Base-by-base conservation (phyloP, 2,797 vertebrate genomes). In the Aselliscus stoliczkanus region DNA sequence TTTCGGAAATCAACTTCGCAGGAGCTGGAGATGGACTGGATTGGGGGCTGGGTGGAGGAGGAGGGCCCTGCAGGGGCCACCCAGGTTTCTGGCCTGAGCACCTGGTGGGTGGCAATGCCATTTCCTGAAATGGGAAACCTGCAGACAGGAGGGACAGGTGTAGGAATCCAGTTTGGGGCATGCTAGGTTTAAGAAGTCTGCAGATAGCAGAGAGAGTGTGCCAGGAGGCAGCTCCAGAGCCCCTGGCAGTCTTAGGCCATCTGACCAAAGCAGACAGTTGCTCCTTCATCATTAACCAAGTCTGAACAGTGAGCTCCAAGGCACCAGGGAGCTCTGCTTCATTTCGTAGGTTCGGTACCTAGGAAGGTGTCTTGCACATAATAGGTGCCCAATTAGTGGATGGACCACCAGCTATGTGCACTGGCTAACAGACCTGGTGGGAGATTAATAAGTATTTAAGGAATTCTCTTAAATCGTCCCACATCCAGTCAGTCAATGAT, bases 51-150 rank as follows among this genome's bases (percentile, higher is more conserved):
- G 47, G 25, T 4, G 8, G 15, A 29, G 2, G 56, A 70, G 54
- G n/a, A 52, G 34, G 44, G 34, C 15, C 4, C 90, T 42, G 17
- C 31, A 25, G 34, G 37, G 42, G 29, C 37, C 37, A 21, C 13
- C 10, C 34, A 10, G 56, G 67, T 72, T 80, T 92, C 90, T 52
- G 85, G 62, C 56, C 81, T 39, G 44, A 94, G 86, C 4, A 10
- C n/a, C n/a, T 39, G 39, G 25, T 39, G 17, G 14, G 50, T 44
- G 47, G 23, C 27, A 62, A 17, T 20, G 76, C 27, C 82, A 39
- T 31, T 69, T 67, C 50, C 88, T 52, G 50, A 47, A 17, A 54
- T 27, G 21, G 44, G 34, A 47, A 42, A 37, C 23, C 7, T 79
- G 58, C 27, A 72, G 70, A n/a, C 8, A 1, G 42, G 84, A 65